Conservation (phyloP, 2,113 vertebrate genomes). For the Mastomys coucha region DNA sequence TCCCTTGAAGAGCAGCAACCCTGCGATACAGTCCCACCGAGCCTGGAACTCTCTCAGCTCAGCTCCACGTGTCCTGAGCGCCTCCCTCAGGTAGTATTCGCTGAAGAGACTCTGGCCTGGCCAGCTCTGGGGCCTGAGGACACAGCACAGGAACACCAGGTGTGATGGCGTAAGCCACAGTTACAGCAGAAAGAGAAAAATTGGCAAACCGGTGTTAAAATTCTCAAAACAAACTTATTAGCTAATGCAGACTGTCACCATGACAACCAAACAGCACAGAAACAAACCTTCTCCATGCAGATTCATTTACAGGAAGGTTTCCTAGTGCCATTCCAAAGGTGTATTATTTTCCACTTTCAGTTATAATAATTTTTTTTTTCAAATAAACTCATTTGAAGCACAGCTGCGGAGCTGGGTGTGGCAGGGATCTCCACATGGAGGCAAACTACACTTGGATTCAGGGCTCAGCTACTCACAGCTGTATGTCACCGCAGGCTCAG, state of each 20-base stretch:
- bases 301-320: constrained; percentile 70
- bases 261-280: constrained; percentile 83
- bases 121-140: neutral
- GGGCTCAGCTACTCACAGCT: rapidly evolving
- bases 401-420: neutral
- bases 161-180: neutral
- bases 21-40: rapidly evolving
- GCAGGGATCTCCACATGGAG: neutral
- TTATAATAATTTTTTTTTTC: neutral
- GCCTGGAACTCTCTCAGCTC: neutral
- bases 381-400: constrained; percentile 68
- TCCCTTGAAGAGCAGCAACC: neutral
- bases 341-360: constrained; percentile 28
- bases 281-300: constrained; percentile 75
- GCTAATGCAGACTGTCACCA: constrained; percentile 76
- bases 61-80: rapidly evolving
- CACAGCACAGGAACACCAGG: neutral
- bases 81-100: rapidly evolving
- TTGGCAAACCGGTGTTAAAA: constrained; percentile 69
- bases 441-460: rapidly evolving
- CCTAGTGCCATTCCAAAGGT: constrained; percentile 51
- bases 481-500: too few relatives aligned
- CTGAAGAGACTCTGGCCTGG: neutral
- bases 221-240: constrained; percentile 82
- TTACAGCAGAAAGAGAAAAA: constrained; percentile 59